Evolutionary conservation across 2,888 invertebrate species (phyloP), one percentile per base, ranked within the genome.

Genomic region (Athalia circularis): DNA sequence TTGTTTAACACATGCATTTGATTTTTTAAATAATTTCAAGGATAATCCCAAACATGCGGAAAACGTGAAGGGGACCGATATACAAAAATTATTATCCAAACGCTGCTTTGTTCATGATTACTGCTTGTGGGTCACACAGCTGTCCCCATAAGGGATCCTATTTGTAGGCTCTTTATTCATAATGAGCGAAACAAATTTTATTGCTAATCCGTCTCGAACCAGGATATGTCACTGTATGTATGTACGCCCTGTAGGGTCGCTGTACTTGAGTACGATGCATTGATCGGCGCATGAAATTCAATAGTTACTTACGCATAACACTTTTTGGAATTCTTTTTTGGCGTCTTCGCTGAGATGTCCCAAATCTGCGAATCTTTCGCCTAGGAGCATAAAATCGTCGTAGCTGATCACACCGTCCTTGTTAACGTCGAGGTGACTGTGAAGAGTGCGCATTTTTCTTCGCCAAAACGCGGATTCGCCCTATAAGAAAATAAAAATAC

Each of bases 381-480:
- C 94, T 83, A 96, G 91, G 65, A 96, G 92, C 87, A 92, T 92
- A 90, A 96, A 96, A 89, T 97, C 96, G 85, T 96, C 96, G 89
- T 92, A 96, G 0, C 96, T 95, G 85, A 96, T 94, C 81, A 96
- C 94, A 0, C 96, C 96, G 85, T 97, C 96, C 87, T 95, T 96
- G 91, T 97, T 96, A 0, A 97, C 93, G 88, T 97, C 96, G 82
- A 97, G 91, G 80, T 96, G 94, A 83, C 94, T 94, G 91, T 97
- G 96, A 77, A 96, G 93, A 0, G 96, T 96, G 52, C 96, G 94
- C 94, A 97, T 96, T 91, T 96, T 96, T 86, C 95, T 93, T 50
- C 96, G 93, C 96, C 96, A 96, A 88, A 96, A 96, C 79, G 94
- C 93, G 1, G 92, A 91, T 84, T 92, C 91, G 4, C 92, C 93